A percentile compares a stretch with the other conserved stretches of the same genome.
Evolutionary conservation across 2,888 invertebrate species (phyloP).

Genomic region (Synanthedon tipuliformis): DNA sequence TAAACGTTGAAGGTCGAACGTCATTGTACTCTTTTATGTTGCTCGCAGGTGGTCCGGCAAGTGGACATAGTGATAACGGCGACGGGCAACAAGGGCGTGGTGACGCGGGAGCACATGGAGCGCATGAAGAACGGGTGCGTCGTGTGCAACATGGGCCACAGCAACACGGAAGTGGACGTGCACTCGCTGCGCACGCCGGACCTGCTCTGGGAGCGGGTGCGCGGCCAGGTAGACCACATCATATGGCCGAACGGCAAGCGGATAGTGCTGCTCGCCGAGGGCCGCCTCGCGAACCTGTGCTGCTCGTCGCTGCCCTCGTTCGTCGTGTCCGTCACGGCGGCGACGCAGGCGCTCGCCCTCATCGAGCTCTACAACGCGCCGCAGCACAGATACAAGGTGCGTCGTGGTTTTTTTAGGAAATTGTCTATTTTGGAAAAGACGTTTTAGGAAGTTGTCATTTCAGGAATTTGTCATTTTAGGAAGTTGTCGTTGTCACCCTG

Average conservation of each 20-base stretch:
- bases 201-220: constrained; percentile 95
- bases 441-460: too few species aligned
- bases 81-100: constrained; percentile 97
- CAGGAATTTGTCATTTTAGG: too few species aligned
- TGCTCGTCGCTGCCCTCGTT: constrained; percentile 98
- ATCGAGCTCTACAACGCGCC: constrained; percentile 98
- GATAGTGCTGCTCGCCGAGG: constrained; percentile 93
- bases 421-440: too few species aligned
- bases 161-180: constrained; percentile 93
- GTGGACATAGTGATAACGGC: constrained; percentile 98
- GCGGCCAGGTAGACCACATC: constrained; percentile 98
- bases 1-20: too few species aligned
- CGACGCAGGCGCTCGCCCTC: constrained; percentile 95
- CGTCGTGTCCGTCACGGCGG: constrained; percentile 97
- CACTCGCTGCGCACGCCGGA: constrained; percentile 93
- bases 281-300: constrained; percentile 93
- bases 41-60: constrained; percentile 89
- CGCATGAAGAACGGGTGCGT: constrained; percentile 96
- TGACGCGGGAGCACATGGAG: constrained; percentile 95
- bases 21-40: too few species aligned
- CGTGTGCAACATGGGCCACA: constrained; percentile 97
- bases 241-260: constrained; percentile 98
- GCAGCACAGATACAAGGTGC: constrained; percentile 88
- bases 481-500: too few species aligned
- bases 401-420: too few species aligned